Conservation (phyloP, 2,797 vertebrate species). For the Coregonus ussuriensis region DNA sequence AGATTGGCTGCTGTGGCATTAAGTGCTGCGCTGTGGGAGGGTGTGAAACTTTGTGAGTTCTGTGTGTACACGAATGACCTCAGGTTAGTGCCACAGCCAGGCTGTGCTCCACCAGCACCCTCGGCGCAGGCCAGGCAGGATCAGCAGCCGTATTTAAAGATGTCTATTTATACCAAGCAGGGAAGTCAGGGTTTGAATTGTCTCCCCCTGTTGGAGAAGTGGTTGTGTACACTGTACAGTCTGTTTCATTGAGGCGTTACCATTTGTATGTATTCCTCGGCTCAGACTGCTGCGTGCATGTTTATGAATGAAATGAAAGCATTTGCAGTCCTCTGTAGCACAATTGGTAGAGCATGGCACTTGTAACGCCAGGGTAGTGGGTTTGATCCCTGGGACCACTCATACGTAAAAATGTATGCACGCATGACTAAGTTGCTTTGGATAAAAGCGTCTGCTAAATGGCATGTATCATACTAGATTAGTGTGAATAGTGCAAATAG, state of each 20-base stretch:
- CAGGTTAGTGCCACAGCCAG: conserved; percentile 3
- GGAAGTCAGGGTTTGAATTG: conserved; percentile 8
- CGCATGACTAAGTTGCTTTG: no score
- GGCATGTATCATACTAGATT: no score
- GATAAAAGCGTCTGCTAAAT: no score
- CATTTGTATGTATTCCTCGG: not conserved
- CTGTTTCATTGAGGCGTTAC: not conserved
- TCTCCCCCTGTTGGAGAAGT: conserved; percentile 61
- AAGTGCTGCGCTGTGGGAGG: not conserved
- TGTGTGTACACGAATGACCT: conserved; percentile 8
- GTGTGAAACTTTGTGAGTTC: not conserved
- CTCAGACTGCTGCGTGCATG: not conserved
- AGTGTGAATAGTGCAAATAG: no score
- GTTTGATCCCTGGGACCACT: no score
- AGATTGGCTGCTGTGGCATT: not conserved
- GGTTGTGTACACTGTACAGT: not conserved
- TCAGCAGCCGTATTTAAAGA: conserved; percentile 46
- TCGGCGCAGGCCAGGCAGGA: conserved; percentile 25
- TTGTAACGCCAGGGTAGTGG: no score
- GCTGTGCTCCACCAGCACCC: not conserved
- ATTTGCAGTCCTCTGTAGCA: no score
- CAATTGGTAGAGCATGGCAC: no score
- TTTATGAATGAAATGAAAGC: not conserved
- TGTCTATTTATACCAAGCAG: conserved; percentile 46
- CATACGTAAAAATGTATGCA: no score